These are phyloP conservation scores for Tetranychus piercei DNA, from an alignment of 2,888 invertebrate species.

Conservation along the genomic window DNA sequence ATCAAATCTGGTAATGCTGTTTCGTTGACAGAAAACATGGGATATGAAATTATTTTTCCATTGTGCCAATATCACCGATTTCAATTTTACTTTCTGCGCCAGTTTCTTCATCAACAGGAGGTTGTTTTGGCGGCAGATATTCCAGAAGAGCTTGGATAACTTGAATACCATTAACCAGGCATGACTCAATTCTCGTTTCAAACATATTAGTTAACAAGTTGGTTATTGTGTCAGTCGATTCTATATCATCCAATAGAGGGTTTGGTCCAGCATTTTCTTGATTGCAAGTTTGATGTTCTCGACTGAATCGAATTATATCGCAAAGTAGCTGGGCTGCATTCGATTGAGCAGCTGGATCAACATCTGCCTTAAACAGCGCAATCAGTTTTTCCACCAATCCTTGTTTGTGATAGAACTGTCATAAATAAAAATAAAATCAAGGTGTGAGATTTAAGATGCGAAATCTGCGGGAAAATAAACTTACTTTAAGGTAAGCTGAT, in stretches of 20 bases:
- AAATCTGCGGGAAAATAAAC: conserved; percentile 24
- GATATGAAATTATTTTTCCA: neutral
- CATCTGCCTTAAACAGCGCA: conserved; percentile 44
- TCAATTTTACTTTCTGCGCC: neutral
- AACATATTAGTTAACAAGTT: conserved; percentile 56
- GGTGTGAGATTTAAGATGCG: neutral
- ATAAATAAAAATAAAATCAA: conserved; percentile 24
- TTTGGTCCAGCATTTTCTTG: conserved; percentile 47
- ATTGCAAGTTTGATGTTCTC: conserved; percentile 28
- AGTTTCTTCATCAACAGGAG: neutral
- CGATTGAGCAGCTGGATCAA: conserved; percentile 55
- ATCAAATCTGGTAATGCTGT: conserved; percentile 19
- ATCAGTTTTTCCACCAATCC: conserved; percentile 62
- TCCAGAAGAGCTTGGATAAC: conserved; percentile 55
- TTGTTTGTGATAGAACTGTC: conserved; percentile 74
- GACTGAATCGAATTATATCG: conserved; percentile 44
- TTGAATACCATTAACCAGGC: conserved; percentile 58
- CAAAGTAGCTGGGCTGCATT: conserved; percentile 73
- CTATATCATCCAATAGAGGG: conserved; percentile 51
- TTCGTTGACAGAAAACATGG: neutral
- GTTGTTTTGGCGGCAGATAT: conserved; percentile 27
- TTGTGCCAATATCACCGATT: neutral
- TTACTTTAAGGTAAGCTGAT: conserved; percentile 50
- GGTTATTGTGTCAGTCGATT: conserved; percentile 45
- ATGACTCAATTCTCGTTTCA: conserved; percentile 43